phyloP scores from a whole-genome alignment of 2,797 vertebrate species.

The Euphonia xanthogaster region DNA sequence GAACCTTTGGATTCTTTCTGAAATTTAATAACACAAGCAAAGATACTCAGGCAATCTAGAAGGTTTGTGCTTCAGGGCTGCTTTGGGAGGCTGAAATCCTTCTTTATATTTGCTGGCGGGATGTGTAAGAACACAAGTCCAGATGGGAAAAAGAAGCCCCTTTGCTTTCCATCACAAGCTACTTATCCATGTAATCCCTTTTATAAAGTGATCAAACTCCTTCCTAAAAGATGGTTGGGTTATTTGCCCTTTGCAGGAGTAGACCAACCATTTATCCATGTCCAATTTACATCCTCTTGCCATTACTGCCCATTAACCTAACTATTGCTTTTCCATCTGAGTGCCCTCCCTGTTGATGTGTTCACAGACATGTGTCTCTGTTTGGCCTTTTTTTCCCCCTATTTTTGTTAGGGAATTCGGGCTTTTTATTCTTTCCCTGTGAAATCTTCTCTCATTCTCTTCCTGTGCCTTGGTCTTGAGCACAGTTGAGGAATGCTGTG shows the following conservation, averaged over 20 bases:
- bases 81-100: constrained; percentile 58
- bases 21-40: constrained; percentile 43
- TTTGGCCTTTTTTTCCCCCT: background rate
- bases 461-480: background rate
- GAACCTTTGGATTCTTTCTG: constrained; percentile 62
- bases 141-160: constrained; percentile 2
- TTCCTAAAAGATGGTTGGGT: background rate
- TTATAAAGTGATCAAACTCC: constrained; percentile 48
- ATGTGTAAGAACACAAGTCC: background rate
- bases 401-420: background rate
- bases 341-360: background rate
- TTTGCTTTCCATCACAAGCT: constrained; percentile 41
- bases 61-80: constrained; percentile 50
- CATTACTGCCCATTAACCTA: constrained; percentile 23
- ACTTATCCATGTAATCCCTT: constrained; percentile 49
- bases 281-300: constrained; percentile 6
- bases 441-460: background rate
- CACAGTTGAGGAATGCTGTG: background rate
- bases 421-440: background rate
- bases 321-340: constrained; percentile 12
- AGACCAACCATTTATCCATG: background rate
- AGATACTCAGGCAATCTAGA: constrained; percentile 34
- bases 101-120: constrained; percentile 52
- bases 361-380: background rate
- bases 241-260: constrained; percentile 12